Evolutionary conservation across 92 coral and sea anemone species (phyloP).

Genomic region (Scolanthus callimorphus): DNA sequence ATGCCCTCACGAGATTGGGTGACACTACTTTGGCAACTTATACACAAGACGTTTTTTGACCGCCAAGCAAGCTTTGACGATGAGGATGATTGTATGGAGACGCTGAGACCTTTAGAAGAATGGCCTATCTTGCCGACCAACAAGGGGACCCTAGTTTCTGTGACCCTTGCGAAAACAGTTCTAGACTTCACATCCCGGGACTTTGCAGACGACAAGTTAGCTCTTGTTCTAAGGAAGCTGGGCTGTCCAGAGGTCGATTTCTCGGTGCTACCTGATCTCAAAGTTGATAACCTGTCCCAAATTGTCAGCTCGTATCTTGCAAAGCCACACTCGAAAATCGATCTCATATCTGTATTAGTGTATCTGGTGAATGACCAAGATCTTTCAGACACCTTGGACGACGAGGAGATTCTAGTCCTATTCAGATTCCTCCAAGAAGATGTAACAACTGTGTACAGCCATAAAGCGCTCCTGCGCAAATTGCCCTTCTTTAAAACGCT

Average conservation of each 20-base stretch:
- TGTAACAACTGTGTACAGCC: conserved; percentile 64
- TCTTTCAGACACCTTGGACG: conserved; percentile 43
- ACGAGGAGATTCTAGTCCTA: conserved; percentile 53
- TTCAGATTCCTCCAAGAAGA: conserved; percentile 89
- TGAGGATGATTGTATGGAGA: conserved; percentile 57
- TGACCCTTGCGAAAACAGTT: conserved; percentile 79
- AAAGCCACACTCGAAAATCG: conserved; percentile 62
- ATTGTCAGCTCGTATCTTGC: conserved; percentile 67
- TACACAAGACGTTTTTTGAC: conserved; percentile 59
- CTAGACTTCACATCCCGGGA: conserved; percentile 66
- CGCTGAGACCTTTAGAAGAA: conserved; percentile 68
- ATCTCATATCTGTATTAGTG: conserved; percentile 60
- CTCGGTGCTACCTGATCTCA: conserved; percentile 48
- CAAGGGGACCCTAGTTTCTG: conserved; percentile 62
- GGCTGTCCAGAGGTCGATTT: conserved; percentile 83
- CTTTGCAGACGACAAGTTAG: conserved; percentile 50
- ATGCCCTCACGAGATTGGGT: conserved; percentile 82
- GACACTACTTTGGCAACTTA: conserved; percentile 77
- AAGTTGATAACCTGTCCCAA: conserved; percentile 43
- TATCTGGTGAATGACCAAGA: conserved; percentile 51
- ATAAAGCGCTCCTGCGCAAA: conserved; percentile 46
- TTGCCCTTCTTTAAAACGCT: conserved; percentile 79
- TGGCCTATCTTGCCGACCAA: conserved; percentile 97
- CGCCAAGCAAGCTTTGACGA: conserved; percentile 60
- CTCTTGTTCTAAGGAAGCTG: conserved; percentile 53